Evolutionary conservation across 2,797 vertebrate genomes (phyloP).

Genomic region (Microctenopoma steveboyesi): DNA sequence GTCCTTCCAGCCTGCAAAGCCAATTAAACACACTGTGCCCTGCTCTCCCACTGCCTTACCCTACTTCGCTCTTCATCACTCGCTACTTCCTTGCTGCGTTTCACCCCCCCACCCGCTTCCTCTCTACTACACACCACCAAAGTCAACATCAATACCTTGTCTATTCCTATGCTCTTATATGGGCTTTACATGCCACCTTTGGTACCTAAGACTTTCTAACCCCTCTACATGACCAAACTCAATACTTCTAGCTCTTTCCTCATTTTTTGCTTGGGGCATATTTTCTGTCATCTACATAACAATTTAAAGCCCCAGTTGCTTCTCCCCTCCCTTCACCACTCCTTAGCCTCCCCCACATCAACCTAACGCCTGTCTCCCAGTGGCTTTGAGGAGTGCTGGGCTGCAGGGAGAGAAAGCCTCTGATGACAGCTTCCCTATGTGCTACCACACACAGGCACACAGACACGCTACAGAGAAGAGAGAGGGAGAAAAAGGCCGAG

Average conservation of each 20-base stretch:
- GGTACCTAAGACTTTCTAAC: slow-evolving; percentile 40
- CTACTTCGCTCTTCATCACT: slow-evolving; percentile 62
- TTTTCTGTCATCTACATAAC: slow-evolving; percentile 57
- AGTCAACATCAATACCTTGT: slow-evolving; percentile 30
- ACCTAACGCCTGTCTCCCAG: slow-evolving; percentile 44
- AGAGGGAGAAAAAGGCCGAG: slow-evolving; percentile 9
- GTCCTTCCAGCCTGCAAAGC: slow-evolving; percentile 90
- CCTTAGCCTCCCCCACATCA: slow-evolving; percentile 14
- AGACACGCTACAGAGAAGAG: slow-evolving; percentile 28
- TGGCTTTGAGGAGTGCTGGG: slow-evolving; percentile 54
- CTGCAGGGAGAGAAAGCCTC: slow-evolving; percentile 57
- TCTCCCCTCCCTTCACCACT: slow-evolving; percentile 15
- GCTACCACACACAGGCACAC: slow-evolving; percentile 34
- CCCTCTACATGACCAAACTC: slow-evolving; percentile 30
- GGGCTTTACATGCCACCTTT: slow-evolving; percentile 22
- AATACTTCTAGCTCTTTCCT: slow-evolving; percentile 31
- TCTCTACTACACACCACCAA: slow-evolving; percentile 58
- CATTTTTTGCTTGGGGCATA: slow-evolving; percentile 49
- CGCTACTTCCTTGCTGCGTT: slow-evolving; percentile 55
- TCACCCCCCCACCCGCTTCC: neutral
- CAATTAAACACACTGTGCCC: slow-evolving; percentile 91
- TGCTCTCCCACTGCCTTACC: slow-evolving; percentile 61
- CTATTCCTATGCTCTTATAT: slow-evolving; percentile 25
- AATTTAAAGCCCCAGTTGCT: slow-evolving; percentile 52
- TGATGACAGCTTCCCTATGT: slow-evolving; percentile 67